phyloP scores from a whole-genome alignment of 2,888 invertebrate species.

The Ectemnius lituratus region DNA sequence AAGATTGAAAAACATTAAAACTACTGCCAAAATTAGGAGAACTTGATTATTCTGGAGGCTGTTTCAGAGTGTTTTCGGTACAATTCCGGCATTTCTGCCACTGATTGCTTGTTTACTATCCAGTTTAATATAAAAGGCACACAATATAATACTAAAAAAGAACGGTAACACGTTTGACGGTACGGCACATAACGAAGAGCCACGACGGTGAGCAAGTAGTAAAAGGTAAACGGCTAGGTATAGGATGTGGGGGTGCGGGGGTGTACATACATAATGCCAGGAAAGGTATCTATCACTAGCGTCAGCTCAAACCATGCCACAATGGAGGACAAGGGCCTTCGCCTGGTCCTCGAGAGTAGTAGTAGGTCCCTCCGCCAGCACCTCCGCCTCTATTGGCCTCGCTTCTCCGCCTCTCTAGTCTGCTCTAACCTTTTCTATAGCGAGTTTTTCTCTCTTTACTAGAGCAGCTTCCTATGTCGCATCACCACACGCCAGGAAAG shows the following conservation, averaged over 20 bases:
- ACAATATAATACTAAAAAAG: no score
- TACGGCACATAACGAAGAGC: no score
- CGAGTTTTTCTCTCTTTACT: constrained; percentile 38
- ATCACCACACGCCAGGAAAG: neutral
- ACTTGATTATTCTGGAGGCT: no score
- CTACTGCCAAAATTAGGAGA: no score
- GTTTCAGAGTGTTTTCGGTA: no score
- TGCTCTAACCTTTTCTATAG: constrained; percentile 55
- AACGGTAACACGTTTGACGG: no score
- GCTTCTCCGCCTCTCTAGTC: constrained; percentile 17
- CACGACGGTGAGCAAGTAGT: neutral
- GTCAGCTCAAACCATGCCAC: constrained; percentile 70
- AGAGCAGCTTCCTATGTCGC: constrained; percentile 5
- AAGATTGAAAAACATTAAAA: no score
- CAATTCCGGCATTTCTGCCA: no score
- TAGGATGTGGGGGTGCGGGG: constrained; percentile 8
- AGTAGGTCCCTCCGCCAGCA: constrained; percentile 14
- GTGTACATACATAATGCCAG: constrained; percentile 53
- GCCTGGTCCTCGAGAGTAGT: constrained; percentile 53
- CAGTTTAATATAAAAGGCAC: no score
- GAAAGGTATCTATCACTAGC: constrained; percentile 71
- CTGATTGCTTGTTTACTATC: no score
- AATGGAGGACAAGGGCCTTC: constrained; percentile 71
- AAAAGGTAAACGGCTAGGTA: constrained; percentile 31
- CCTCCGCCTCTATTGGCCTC: constrained; percentile 38